Evolutionary conservation across 2,797 vertebrate genomes (phyloP), one percentile per base, ranked within the genome.

Genomic region (Ataeniobius toweri): DNA sequence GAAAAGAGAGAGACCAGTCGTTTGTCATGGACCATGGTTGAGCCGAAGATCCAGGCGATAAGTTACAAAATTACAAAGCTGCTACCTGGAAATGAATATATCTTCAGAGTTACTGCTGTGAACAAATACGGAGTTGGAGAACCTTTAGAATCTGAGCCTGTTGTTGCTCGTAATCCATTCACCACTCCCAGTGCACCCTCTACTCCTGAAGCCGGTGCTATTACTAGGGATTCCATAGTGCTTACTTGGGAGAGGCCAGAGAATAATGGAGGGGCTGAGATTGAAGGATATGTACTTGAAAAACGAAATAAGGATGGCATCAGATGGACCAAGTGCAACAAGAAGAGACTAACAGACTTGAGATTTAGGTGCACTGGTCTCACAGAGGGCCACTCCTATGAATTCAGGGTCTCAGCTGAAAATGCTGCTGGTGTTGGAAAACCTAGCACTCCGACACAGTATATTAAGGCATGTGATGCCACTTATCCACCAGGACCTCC

Each of bases 301-400:
- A 99, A 99, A 95, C 98, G 99, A 83, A 98, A 99, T 86, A 98
- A 98, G 84, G 99, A 99, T 78, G 99, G 98, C 73, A 96, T 99
- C 82, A 94, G 99, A 86, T 99, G 98, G 98, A 96, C 96, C 85
- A 99, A 98, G 86, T 97, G 94, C 88, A 99, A 98, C 94, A 99
- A 97, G 92, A 97, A 97, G 82, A 91, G 97, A 80, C 96, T 99
- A 81, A 98, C 90, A 84, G 97, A 98, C 88, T 95, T 97, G 78
- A 96, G 99, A 89, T 98, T 98, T 89, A 98, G 98, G 95, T 97
- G 96, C 73, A 94, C 96, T 72, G 97, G 96, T 7, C 96, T 99
- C 88, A 96, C 93, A 3, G 95, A 97, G 79, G 98, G 97, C 18
- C 97, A 98, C 85, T 97, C 96, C 78, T 99, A 98, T 93, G 98